Base-by-base conservation (phyloP, 2,113 vertebrate genomes). In the Tenrec ecaudatus region DNA sequence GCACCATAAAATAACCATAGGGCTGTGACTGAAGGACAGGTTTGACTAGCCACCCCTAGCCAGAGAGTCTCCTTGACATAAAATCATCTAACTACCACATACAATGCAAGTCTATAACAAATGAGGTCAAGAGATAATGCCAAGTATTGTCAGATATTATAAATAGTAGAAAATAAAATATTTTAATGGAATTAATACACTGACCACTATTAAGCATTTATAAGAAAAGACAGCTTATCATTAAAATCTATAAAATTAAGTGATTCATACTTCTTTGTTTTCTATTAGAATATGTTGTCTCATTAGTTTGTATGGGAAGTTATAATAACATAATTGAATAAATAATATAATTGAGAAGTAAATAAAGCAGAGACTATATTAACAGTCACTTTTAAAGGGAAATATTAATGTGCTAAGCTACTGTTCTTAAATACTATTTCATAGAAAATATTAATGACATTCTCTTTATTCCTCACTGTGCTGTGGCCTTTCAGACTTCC, bases 201-300 rank as follows among this genome's bases (percentile, higher is more conserved):
- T 83, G 38, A 69, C 1, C 76, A 47, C 53, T 88, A 62, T 84
- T 83, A 90, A n/a, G 68, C 2, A 78, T 58, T 14, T 53, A 36
- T 58, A 36, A 68, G 14, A 69, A 73, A 89, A 89, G 69, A 29
- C 9, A 81, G 3, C 25, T 47, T 6, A 7, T 80, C 1, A 14
- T 92, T 92, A 9, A 75, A 19, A 62, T 86, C 2, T 88, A 69
- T 77, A 27, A 0, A 88, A 23, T 88, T 38, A 62, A 90, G 73
- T 79, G 27, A 64, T 68, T 93, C 23, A 86, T 83, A 77, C 23
- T 81, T 92, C 80, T 27, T 40, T 60, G 2, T 79, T 82, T 82
- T 88, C 91, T 22, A 31, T 78, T 77, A 71, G 17, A 91, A 81
- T 66, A 33, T 79, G 57, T 83, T 86, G 86, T 94, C 14, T 73